Conservation (phyloP, 1,140 invertebrate species). For the Achatina immaculata region DNA sequence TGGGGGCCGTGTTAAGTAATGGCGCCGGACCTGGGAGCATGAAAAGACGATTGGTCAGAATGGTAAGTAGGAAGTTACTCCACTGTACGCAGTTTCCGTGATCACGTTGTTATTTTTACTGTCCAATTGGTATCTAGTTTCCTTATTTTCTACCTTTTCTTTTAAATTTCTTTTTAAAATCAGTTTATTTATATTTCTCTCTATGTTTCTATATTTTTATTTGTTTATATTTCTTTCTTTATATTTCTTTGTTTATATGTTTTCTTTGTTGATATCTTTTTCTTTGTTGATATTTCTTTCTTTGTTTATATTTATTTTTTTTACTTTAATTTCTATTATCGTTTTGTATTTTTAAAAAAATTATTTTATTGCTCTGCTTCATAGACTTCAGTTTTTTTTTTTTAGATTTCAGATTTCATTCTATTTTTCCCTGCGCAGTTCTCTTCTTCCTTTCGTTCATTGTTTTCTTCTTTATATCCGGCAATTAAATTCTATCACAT, state of each 20-base stretch:
- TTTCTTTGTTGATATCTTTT: no score
- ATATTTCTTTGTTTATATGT: no score
- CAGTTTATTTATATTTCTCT: neutral
- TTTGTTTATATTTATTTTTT: no score
- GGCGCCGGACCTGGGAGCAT: neutral
- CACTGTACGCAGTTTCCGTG: no score
- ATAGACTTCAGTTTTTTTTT: neutral
- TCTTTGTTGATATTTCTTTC: no score
- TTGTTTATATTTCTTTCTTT: neutral
- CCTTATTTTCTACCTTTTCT: neutral
- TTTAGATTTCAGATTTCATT: neutral
- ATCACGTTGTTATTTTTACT: no score
- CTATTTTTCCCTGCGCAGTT: neutral
- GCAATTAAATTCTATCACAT: no score
- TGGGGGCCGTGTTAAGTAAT: neutral
- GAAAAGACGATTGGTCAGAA: slow-evolving; percentile 16
- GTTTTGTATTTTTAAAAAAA: no score
- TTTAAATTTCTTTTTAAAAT: neutral
- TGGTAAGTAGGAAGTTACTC: slow-evolving; percentile 26
- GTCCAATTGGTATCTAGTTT: no score
- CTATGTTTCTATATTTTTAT: neutral
- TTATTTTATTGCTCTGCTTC: neutral
- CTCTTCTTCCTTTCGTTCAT: neutral
- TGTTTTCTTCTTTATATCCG: neutral
- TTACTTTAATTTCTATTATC: no score